Percentiles rank a stretch among this genome's conserved stretches.
phyloP scores from a whole-genome alignment of 2,113 vertebrate genomes.

The Ceyx melanurus region DNA sequence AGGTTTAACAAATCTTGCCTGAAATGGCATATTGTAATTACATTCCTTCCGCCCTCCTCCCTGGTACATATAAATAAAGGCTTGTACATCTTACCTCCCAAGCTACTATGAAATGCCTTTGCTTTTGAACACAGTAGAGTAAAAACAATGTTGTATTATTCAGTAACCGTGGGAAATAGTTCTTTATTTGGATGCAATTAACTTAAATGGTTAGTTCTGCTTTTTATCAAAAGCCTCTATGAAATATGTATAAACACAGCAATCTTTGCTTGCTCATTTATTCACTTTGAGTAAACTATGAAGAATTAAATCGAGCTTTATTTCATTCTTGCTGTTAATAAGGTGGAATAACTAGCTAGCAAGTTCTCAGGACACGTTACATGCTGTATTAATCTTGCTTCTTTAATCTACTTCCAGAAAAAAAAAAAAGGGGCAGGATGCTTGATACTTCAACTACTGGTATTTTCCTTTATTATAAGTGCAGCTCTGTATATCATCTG shows the following conservation, averaged over 20 bases:
- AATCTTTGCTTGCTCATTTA: slow-evolving; percentile 46
- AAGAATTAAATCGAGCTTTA: slow-evolving; percentile 54
- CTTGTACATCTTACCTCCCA: slow-evolving; percentile 47
- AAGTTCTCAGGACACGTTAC: slow-evolving; percentile 57
- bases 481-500: neutral
- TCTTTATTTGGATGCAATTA: slow-evolving; percentile 67
- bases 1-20: neutral
- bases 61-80: neutral
- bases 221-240: slow-evolving; percentile 64
- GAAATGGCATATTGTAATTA: neutral
- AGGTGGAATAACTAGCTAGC: slow-evolving; percentile 50
- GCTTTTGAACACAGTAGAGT: slow-evolving; percentile 28
- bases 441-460: neutral
- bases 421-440: neutral
- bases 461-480: neutral
- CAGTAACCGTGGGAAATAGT: slow-evolving; percentile 57
- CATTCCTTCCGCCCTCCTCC: neutral
- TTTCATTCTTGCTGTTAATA: slow-evolving; percentile 56
- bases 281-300: slow-evolving; percentile 63
- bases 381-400: slow-evolving; percentile 30
- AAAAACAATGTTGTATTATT: slow-evolving; percentile 60
- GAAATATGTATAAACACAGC: slow-evolving; percentile 65
- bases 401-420: slow-evolving; percentile 48
- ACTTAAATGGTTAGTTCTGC: slow-evolving; percentile 58
- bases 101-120: slow-evolving; percentile 49